Base-by-base conservation (phyloP, 1,140 invertebrate genomes). In the Orius insidiosus region DNA sequence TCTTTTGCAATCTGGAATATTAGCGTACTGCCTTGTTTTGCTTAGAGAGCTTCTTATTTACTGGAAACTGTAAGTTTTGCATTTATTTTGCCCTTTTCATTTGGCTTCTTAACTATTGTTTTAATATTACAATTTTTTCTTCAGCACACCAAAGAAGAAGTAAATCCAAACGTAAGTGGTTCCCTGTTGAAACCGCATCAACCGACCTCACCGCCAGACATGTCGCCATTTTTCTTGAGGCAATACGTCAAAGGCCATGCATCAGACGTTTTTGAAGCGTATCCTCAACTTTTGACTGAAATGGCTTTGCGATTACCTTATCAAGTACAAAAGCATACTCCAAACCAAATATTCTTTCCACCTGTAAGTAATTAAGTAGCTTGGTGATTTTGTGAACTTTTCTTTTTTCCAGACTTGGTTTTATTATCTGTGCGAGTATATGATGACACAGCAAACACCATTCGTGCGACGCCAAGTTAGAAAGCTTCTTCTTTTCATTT, bases 221-320 rank as follows among this genome's bases (percentile, higher is more conserved):
- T 95, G 83, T 84, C 85, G 5, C 92, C 92, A 33, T 90, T 98
- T 62, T 96, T 97, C 67, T 70, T 92, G 14, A 76, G 85, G 40
- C 87, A 89, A 58, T 93, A 93, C 62, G 79, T 95, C 5, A 90
- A 90, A 61, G 76, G 82, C 38, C 86, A 93, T 63, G 79, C 85
- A 0, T 72, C 76, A 55, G 90, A 97, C 63, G 80, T 97, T 9
- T 94, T 98, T 60, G 83, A 92, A 58, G 82, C 83, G 13, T 95
- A 95, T 64, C 84, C 87, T 4, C 82, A 90, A 48, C 67, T 97
- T 6, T 66, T 97, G 1, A 95, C 92, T 32, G 93, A 97, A 67
- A 93, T 97, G 75, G 83, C 87, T 2, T 66, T 97, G 3, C 71
- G 92, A 39, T 63, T 98, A 16, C 90, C 93, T 0, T 96, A 95